Percentiles rank a stretch among this genome's conserved stretches.
Conservation (phyloP, 1,140 invertebrate genomes). For the Neomicropteryx cornuta region DNA sequence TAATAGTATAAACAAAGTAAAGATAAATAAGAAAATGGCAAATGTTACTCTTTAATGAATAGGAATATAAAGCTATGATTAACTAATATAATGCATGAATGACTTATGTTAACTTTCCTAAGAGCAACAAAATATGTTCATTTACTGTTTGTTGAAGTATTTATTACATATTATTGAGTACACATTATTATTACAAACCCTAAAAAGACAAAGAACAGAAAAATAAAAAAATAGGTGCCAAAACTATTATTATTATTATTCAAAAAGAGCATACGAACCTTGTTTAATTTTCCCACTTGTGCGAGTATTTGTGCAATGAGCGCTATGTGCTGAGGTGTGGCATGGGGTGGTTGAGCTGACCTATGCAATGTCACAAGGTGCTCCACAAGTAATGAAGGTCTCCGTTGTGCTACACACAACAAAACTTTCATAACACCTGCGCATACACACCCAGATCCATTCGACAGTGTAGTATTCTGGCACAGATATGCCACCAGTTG, state of each 20-base stretch:
- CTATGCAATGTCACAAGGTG: conserved; percentile 55
- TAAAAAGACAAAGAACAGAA: too few relatives aligned
- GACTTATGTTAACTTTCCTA: too few relatives aligned
- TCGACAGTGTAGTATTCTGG: conserved; percentile 22
- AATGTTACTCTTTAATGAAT: too few relatives aligned
- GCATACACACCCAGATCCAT: conserved; percentile 32
- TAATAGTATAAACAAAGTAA: conserved; percentile 1
- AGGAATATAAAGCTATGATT: too few relatives aligned
- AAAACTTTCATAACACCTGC: conserved; percentile 54
- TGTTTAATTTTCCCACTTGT: conserved; percentile 48
- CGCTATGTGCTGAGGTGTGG: conserved; percentile 46
- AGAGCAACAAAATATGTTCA: too few relatives aligned
- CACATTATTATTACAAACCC: too few relatives aligned
- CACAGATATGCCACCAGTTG: conserved; percentile 62
- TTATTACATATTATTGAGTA: too few relatives aligned
- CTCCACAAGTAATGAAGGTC: conserved; percentile 53
- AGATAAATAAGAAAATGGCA: background rate
- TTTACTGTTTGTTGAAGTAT: too few relatives aligned
- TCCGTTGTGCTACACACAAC: conserved; percentile 57
- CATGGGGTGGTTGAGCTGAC: conserved; percentile 50
- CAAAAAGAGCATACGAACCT: conserved; percentile 29
- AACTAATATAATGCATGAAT: too few relatives aligned
- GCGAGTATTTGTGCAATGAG: conserved; percentile 54
- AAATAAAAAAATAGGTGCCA: too few relatives aligned
- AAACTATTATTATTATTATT: too few relatives aligned